A percentile compares a stretch with the other conserved stretches of the same genome.
Evolutionary conservation across 2,113 vertebrate species (phyloP).

Genomic region (Anarhynchus alexandrinus): DNA sequence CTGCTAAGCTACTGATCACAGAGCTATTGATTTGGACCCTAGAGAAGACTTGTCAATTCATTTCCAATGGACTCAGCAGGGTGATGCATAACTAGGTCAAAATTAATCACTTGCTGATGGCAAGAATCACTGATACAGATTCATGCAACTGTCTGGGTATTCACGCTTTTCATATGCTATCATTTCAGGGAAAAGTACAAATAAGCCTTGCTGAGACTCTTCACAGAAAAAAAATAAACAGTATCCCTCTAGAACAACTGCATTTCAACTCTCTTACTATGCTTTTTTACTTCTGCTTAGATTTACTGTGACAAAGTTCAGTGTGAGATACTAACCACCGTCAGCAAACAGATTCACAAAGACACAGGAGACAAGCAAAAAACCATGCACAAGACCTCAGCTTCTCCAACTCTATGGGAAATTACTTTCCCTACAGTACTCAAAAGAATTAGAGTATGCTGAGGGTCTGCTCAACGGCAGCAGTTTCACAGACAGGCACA

Average conservation of each 20-base stretch:
- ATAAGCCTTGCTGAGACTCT: not conserved
- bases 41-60: not conserved
- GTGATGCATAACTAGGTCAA: slow-evolving; percentile 14
- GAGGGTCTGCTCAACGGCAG: not conserved
- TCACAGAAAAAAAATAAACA: not conserved
- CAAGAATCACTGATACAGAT: not conserved
- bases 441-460: not conserved
- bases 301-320: not conserved
- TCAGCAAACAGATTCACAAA: not conserved
- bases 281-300: not conserved
- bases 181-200: not conserved
- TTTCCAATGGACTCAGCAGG: not conserved
- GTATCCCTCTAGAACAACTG: not conserved
- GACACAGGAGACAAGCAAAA: slow-evolving; percentile 11
- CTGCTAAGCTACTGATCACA: not conserved
- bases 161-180: not conserved
- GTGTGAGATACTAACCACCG: not conserved
- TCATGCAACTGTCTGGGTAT: not conserved
- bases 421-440: not conserved
- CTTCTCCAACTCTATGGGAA: not conserved
- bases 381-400: not conserved
- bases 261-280: not conserved
- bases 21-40: not conserved
- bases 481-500: not conserved
- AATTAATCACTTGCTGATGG: slow-evolving; percentile 7